Percentiles rank a stretch among this genome's conserved stretches.
Evolutionary conservation across 2,888 invertebrate genomes (phyloP).

Genomic region (Pachliopta kotzebuea): DNA sequence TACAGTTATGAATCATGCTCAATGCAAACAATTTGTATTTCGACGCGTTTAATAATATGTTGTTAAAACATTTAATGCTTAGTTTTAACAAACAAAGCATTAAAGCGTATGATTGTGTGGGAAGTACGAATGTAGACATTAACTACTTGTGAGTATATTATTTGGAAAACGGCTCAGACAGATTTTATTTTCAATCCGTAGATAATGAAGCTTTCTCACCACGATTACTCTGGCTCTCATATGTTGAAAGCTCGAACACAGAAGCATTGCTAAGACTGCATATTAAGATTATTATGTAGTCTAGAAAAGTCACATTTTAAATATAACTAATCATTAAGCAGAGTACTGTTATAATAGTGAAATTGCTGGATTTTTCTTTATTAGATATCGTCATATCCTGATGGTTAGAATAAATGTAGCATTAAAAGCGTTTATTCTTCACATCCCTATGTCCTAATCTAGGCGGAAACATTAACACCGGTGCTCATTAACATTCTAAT

Average conservation of each 20-base stretch:
- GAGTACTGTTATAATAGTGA: no score
- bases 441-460: no score
- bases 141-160: not conserved
- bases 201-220: no score
- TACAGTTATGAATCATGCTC: conserved; percentile 21
- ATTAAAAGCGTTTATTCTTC: no score
- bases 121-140: not conserved
- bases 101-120: not conserved
- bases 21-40: conserved; percentile 24
- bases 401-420: no score
- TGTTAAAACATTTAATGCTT: conserved; percentile 16
- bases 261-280: no score
- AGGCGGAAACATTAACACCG: no score
- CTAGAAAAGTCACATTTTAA: not conserved
- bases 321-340: not conserved
- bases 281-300: not conserved
- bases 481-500: no score
- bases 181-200: not conserved
- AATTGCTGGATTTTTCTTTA: no score
- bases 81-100: conserved; percentile 6
- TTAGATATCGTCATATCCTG: no score
- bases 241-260: no score
- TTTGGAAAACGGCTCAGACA: not conserved
- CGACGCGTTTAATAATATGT: conserved; percentile 12
- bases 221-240: no score